A percentile compares a stretch with the other conserved stretches of the same genome.
phyloP scores from a whole-genome alignment of 1,140 invertebrate genomes.

The Hylaeus volcanicus region DNA sequence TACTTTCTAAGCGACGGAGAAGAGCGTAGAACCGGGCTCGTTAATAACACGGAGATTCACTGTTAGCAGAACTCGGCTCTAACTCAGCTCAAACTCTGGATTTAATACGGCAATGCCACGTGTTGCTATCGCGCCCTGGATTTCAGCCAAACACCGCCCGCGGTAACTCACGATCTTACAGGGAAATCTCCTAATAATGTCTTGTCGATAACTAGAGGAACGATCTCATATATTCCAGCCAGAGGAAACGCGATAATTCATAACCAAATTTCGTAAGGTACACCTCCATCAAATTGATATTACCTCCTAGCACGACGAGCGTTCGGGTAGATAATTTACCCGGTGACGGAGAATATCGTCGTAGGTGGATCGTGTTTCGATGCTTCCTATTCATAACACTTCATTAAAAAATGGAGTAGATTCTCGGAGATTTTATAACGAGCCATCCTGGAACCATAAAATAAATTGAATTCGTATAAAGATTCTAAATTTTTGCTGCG shows the following conservation, averaged over 20 bases:
- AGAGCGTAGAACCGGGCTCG: background rate
- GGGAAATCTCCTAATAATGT: slow-evolving; percentile 14
- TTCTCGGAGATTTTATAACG: too few species aligned
- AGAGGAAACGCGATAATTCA: background rate
- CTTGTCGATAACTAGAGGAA: background rate
- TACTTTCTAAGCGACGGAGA: background rate
- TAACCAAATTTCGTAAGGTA: background rate
- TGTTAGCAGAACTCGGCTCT: too few species aligned
- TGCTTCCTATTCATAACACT: too few species aligned
- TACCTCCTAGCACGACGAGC: too few species aligned
- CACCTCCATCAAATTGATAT: too few species aligned
- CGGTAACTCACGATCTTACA: background rate
- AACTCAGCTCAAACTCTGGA: background rate
- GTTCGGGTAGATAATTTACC: too few species aligned
- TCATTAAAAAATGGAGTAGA: too few species aligned
- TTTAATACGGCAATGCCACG: slow-evolving; percentile 2
- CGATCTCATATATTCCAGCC: background rate
- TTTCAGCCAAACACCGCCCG: background rate
- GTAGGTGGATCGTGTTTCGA: too few species aligned
- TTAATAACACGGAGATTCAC: background rate
- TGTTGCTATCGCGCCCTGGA: slow-evolving; percentile 18
- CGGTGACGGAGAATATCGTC: too few species aligned
- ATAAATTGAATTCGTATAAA: too few species aligned
- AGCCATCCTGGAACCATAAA: too few species aligned
- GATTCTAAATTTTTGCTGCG: too few species aligned